phyloP scores from a whole-genome alignment of 2,113 vertebrate species.

The Neogobius melanostomus region DNA sequence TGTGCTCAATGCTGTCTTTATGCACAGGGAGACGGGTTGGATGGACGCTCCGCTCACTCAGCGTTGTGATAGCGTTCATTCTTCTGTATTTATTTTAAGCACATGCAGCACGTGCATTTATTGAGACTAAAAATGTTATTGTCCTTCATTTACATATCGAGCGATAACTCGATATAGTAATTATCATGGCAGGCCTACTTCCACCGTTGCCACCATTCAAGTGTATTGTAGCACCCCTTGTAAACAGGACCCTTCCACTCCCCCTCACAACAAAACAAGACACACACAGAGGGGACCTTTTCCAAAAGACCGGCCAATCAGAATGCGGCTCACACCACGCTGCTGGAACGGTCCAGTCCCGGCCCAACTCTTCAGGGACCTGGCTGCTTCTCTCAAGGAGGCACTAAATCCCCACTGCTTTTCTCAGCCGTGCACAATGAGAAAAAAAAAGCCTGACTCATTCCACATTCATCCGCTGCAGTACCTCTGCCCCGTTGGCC shows the following conservation, averaged over 20 bases:
- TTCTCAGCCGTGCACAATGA: conserved; percentile 47
- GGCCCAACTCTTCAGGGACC: conserved; percentile 46
- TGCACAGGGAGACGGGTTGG: too few relatives aligned
- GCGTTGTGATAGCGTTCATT: too few relatives aligned
- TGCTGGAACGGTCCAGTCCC: conserved; percentile 22
- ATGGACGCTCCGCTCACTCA: too few relatives aligned
- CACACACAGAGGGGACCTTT: conserved; percentile 6
- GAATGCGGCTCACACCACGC: conserved; percentile 60
- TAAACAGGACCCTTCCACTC: conserved; percentile 25
- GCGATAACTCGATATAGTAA: too few relatives aligned
- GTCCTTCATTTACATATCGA: too few relatives aligned
- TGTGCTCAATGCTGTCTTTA: too few relatives aligned
- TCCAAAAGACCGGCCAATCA: conserved; percentile 38
- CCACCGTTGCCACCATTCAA: neutral
- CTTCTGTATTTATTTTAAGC: too few relatives aligned
- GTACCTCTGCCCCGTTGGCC: conserved; percentile 13
- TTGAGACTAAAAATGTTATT: too few relatives aligned
- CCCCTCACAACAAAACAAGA: conserved; percentile 37
- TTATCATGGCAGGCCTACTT: too few relatives aligned
- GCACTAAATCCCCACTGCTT: conserved; percentile 54
- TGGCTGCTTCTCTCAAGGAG: conserved; percentile 48
- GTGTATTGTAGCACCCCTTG: conserved; percentile 17
- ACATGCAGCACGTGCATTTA: too few relatives aligned
- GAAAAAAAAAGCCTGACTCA: conserved; percentile 37
- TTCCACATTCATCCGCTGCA: conserved; percentile 53